Evolutionary conservation across 2,113 vertebrate genomes (phyloP), one percentile per base, ranked within the genome.

Genomic region (Phodopus roborovskii): DNA sequence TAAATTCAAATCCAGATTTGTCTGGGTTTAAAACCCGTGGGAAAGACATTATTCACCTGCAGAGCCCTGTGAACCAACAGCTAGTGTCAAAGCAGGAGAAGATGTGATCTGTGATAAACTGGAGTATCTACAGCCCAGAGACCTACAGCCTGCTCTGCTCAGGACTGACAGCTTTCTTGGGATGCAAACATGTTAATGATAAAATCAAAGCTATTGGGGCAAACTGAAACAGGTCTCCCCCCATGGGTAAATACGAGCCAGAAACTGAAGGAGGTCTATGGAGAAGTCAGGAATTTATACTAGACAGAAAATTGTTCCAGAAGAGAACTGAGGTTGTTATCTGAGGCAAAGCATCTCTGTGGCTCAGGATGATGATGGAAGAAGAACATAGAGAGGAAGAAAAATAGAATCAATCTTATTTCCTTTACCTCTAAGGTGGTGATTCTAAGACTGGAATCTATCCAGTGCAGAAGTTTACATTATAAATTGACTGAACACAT

Each of bases 1-100:
- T 53, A 84, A 88, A 92, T 82, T 77, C 56, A 93, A 94, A 45
- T 17, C 0, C 77, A 93, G 17, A 74, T 75, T 90, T 48, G 30
- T 13, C 39, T 78, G 58, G 16, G 45, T 92, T 92, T 81, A 68
- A 81, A 92, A 64, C 36, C 11, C 66, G 78, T 58, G 50, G 77
- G 83, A 92, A 90, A 53, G 12, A 64, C 30, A 19, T 26, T 28
- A 81, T 88, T 89, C 45, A 89, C 42, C 33, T 73, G 71, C 24
- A 42, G 3, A 53, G 0, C 0, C 12, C 48, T 48, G 39, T 17
- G 12, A 88, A n/a, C 33, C 83, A 92, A 81, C 10, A 75, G n/a
- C 19, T 81, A 89, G 81, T 60, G 53, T 12, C 71, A 48, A 22
- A 91, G 24, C 1, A 91, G 83, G 42, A 64, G 3, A 33, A 17